Evolutionary conservation across 2,888 invertebrate genomes (phyloP), one percentile per base, ranked within the genome.

Genomic region (Teleiodes luculella): DNA sequence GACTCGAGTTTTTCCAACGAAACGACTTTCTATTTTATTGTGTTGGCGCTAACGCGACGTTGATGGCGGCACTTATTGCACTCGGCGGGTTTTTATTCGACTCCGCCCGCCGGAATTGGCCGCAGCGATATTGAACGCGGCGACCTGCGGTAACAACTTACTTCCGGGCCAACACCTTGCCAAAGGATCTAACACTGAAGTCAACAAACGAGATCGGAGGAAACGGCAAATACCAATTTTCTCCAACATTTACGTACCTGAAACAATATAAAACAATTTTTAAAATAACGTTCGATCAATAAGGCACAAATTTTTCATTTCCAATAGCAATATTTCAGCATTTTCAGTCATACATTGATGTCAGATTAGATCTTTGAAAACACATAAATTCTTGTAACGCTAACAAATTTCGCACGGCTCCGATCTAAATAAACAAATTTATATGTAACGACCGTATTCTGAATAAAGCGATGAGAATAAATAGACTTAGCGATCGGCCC

Each of bases 41-140:
- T 86, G 77, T 80, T 74, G 80, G 75, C 74, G 71, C 76, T 86
- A 87, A 86, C 83, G 77, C 83, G 86, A 82, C 85, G 78, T 80
- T 84, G 84, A 86, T 81, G 83, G 80, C 76, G 74, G 77, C 84
- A 82, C 83, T 87, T 87, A 87, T 87, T 87, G 87, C 83, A 81
- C 79, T 76, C 69, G 67, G 67, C 64, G 70, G 72, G 77, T 80
- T 83, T 84, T 81, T 82, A 77, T 75, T 78, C 73, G 73, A 68
- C 59, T 61, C 57, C 60, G 61, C 63, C 65, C 65, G 66, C 67
- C 67, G 71, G 70, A 74, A 80, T 77, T 77, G 78, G 62, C 68
- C 68, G 67, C 76, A 62, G 61, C 67, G 70, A 72, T 78, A 83
- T 83, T 78, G 77, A 67, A 77, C 71, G n/a, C n/a, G 62, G 55